Conservation (phyloP, 2,797 vertebrate genomes). For the Amphiprion clarkii region DNA sequence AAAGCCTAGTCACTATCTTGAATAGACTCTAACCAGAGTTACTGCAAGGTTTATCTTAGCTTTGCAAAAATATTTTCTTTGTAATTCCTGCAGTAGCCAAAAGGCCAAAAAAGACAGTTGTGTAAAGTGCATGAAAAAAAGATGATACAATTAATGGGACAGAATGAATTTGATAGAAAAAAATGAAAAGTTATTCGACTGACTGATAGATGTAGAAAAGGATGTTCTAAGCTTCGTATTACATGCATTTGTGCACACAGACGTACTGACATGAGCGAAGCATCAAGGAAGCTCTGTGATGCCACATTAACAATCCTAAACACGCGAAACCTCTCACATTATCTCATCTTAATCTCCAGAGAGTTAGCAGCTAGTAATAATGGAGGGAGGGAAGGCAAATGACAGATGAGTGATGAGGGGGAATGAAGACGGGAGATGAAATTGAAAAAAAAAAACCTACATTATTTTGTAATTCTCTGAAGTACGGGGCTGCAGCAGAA, state of each 20-base stretch:
- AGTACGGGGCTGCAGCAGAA: neutral
- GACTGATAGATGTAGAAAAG: too few relatives aligned
- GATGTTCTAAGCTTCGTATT: neutral
- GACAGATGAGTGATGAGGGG: neutral
- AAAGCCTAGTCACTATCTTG: neutral
- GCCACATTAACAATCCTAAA: constrained; percentile 36
- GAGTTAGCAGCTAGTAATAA: constrained; percentile 40
- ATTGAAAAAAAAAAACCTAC: constrained; percentile 1
- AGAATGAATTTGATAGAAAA: constrained; percentile 3
- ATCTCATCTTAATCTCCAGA: constrained; percentile 46
- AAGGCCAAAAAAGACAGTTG: neutral
- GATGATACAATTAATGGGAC: neutral
- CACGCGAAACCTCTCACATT: constrained; percentile 45
- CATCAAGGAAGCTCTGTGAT: constrained; percentile 18
- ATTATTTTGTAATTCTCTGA: constrained; percentile 11
- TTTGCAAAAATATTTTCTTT: neutral
- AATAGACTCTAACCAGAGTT: neutral
- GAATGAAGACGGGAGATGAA: constrained; percentile 14
- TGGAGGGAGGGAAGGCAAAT: constrained; percentile 3
- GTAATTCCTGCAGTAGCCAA: neutral
- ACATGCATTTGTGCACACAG: neutral
- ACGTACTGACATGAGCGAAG: neutral
- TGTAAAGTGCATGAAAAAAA: neutral
- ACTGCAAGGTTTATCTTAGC: neutral
- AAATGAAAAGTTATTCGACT: neutral